phyloP scores from a whole-genome alignment of 2,797 vertebrate genomes.

The Falco naumanni region DNA sequence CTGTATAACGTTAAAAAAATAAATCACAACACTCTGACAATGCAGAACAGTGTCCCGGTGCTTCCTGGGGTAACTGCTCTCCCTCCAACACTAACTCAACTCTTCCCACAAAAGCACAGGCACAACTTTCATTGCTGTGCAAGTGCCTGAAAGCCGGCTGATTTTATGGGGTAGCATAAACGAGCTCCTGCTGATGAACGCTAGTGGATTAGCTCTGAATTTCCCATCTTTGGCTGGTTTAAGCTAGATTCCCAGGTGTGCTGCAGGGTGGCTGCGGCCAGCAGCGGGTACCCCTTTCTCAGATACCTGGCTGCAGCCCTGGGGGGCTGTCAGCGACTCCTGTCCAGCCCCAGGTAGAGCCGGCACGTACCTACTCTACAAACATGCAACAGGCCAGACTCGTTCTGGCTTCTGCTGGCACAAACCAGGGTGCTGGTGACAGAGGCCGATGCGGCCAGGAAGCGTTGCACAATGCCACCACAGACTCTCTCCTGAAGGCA shows the following conservation, averaged over 20 bases:
- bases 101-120: constrained; percentile 46
- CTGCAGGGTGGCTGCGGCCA: not conserved
- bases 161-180: constrained; percentile 56
- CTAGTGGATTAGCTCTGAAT: not conserved
- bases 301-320: not conserved
- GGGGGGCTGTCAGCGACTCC: not conserved
- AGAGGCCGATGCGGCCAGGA: constrained; percentile 3
- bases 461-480: constrained; percentile 12
- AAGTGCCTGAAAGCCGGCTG: constrained; percentile 59
- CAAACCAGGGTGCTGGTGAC: constrained; percentile 3
- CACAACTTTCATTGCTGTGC: constrained; percentile 31
- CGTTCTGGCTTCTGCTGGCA: constrained; percentile 44
- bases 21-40: constrained; percentile 61
- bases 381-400: accelerated
- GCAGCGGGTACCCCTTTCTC: not conserved
- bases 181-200: constrained; percentile 52
- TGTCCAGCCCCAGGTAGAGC: not conserved
- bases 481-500: constrained; percentile 63
- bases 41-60: constrained; percentile 42
- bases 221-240: constrained; percentile 19
- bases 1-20: constrained; percentile 66
- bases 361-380: not conserved
- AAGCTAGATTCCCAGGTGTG: not conserved
- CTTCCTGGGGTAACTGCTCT: constrained; percentile 61
- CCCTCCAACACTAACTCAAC: constrained; percentile 12